phyloP scores from a whole-genome alignment of 2,888 invertebrate species.

The Morinoia aosen region DNA sequence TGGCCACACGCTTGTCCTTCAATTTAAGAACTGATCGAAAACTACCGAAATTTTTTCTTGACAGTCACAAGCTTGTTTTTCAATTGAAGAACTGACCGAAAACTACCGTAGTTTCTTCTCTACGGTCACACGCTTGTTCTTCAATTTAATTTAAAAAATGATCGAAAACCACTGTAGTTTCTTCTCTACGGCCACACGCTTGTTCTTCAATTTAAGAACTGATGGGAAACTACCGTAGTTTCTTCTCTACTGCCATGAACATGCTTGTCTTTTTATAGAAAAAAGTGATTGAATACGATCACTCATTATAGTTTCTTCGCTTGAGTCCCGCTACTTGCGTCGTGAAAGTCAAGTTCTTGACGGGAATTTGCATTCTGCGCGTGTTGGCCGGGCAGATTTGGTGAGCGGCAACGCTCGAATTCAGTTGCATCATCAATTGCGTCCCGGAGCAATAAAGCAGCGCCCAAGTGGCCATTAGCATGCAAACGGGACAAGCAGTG shows the following conservation, averaged over 20 bases:
- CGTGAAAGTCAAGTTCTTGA: too few relatives aligned
- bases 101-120: background rate
- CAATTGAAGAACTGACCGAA: background rate
- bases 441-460: background rate
- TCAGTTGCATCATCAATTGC: background rate
- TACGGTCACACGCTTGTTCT: too few relatives aligned
- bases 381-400: background rate
- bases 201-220: background rate
- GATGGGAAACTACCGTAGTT: background rate
- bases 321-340: background rate
- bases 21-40: too few relatives aligned
- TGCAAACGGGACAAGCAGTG: background rate
- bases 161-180: background rate
- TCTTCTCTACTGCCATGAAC: too few relatives aligned
- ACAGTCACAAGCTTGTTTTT: too few relatives aligned
- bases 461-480: background rate
- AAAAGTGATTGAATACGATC: too few relatives aligned
- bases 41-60: too few relatives aligned
- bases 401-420: background rate
- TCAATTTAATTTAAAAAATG: too few relatives aligned
- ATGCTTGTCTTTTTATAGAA: too few relatives aligned
- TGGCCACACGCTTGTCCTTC: too few relatives aligned
- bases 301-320: background rate
- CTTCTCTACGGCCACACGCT: background rate
- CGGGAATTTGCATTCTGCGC: background rate